Conservation (phyloP, 1,140 invertebrate genomes). For the Drosophila kohkoa region DNA sequence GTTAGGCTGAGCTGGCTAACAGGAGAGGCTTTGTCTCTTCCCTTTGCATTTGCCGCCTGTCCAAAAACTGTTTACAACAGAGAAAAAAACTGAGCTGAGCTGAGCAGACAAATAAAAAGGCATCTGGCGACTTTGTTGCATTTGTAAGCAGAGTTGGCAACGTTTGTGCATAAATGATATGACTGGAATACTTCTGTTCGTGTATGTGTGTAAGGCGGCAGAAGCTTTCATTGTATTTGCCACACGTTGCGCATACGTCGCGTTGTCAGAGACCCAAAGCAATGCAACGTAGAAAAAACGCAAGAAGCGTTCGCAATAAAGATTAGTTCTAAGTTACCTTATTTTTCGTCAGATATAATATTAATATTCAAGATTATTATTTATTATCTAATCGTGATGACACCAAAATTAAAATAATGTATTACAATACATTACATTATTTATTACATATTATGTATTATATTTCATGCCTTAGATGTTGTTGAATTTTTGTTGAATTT, state of each 20-base stretch:
- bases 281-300: constrained; percentile 33
- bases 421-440: too few species aligned
- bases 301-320: constrained; percentile 17
- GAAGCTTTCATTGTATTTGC: constrained; percentile 62
- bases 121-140: constrained; percentile 67
- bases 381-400: too few species aligned
- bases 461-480: too few species aligned
- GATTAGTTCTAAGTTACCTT: not conserved
- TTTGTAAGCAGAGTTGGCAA: constrained; percentile 70
- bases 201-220: constrained; percentile 31
- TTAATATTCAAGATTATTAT: too few species aligned
- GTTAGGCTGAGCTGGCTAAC: constrained; percentile 55
- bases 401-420: too few species aligned
- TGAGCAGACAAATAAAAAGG: constrained; percentile 60
- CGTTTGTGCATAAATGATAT: constrained; percentile 82
- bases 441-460: too few species aligned
- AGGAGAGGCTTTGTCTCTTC: constrained; percentile 5
- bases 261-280: constrained; percentile 42
- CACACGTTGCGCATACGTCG: constrained; percentile 73
- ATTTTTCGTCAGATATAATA: too few species aligned
- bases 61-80: constrained; percentile 3
- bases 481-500: too few species aligned
- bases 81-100: constrained; percentile 35
- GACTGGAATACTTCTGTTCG: constrained; percentile 24
- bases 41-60: not conserved